A percentile compares a stretch with the other conserved stretches of the same genome.
Conservation (phyloP, 2,888 invertebrate species). For the Zaprionus bogoriensis region DNA sequence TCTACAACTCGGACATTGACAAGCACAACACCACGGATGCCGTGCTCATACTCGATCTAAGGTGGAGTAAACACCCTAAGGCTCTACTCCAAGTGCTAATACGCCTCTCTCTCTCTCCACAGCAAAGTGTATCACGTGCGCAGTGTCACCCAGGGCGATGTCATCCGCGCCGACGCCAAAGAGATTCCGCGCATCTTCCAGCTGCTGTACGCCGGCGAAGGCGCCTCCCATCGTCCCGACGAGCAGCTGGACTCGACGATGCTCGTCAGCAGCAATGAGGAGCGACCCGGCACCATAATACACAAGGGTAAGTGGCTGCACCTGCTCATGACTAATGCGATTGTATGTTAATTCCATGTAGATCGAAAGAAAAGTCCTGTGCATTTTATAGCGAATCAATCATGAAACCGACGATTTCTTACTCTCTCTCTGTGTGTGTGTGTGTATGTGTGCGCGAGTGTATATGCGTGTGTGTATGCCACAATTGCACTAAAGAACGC, state of each 20-base stretch:
- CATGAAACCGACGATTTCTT: too few relatives aligned
- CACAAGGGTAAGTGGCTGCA: constrained; percentile 80
- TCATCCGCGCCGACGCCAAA: constrained; percentile 98
- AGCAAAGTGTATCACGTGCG: constrained; percentile 99
- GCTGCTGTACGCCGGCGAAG: constrained; percentile 98
- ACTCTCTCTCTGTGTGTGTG: too few relatives aligned
- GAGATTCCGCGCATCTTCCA: constrained; percentile 99
- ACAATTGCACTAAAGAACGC: too few relatives aligned
- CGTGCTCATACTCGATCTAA: constrained; percentile 96
- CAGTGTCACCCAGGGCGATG: constrained; percentile 99
- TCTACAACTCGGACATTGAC: constrained; percentile 97
- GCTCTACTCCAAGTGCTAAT: background rate
- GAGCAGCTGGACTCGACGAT: constrained; percentile 85
- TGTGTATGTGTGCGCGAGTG: too few relatives aligned
- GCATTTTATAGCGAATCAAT: too few relatives aligned
- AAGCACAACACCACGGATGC: constrained; percentile 96
- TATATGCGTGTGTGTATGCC: too few relatives aligned
- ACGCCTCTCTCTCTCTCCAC: constrained; percentile 40
- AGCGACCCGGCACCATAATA: constrained; percentile 82
- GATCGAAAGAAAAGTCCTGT: background rate
- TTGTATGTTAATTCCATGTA: background rate
- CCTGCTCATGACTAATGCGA: background rate
- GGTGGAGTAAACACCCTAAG: constrained; percentile 84
- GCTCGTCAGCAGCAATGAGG: constrained; percentile 82
- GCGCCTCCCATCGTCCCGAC: constrained; percentile 92